phyloP scores from a whole-genome alignment of 2,113 vertebrate genomes.

The Sminthopsis crassicaudata region DNA sequence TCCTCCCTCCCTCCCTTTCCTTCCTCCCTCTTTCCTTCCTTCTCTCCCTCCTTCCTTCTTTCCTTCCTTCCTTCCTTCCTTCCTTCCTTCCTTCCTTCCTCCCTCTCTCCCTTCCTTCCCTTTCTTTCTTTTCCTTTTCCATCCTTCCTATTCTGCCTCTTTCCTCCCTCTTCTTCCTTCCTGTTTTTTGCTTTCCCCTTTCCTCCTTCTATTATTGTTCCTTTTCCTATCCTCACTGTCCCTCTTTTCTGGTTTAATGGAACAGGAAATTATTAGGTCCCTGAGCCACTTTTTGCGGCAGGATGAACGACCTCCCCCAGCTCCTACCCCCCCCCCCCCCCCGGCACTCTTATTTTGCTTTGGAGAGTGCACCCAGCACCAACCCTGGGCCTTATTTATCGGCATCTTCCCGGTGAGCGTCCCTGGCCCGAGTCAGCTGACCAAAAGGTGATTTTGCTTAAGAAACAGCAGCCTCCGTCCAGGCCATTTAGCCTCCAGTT shows the following conservation, averaged over 20 bases:
- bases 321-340: too few species aligned
- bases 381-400: neutral
- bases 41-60: too few species aligned
- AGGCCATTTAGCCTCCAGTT: neutral
- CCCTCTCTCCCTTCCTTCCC: too few species aligned
- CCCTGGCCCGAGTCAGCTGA: neutral
- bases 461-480: neutral
- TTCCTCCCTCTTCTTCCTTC: too few species aligned
- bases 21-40: too few species aligned
- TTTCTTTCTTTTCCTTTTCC: too few species aligned
- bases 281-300: neutral
- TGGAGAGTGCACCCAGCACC: too few species aligned
- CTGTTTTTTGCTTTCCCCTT: too few species aligned
- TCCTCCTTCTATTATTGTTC: neutral
- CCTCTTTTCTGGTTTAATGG: neutral
- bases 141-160: too few species aligned
- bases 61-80: too few species aligned
- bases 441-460: neutral
- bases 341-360: neutral
- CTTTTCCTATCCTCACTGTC: neutral
- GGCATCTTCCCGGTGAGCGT: neutral
- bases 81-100: too few species aligned
- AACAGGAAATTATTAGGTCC: neutral
- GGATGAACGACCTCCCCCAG: neutral
- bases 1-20: too few species aligned